Percentiles rank a stretch among this genome's conserved stretches.
These are phyloP conservation scores for Bucorvus abyssinicus DNA, from an alignment of 2,797 vertebrate species.

Conservation along the genomic window DNA sequence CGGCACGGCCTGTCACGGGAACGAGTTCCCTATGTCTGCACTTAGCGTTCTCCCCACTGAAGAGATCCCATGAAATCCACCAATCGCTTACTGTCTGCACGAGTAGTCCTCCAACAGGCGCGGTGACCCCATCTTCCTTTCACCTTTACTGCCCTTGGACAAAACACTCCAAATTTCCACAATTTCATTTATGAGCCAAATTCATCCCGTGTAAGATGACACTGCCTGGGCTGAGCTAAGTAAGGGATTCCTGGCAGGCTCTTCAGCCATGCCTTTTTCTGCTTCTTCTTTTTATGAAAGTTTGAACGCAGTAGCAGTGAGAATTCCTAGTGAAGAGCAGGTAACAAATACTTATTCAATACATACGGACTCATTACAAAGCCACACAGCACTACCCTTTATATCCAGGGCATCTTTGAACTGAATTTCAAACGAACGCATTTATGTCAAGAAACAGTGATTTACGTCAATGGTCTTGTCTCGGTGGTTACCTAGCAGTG, in stretches of 20 bases:
- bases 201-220: not conserved
- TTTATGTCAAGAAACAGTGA: not conserved
- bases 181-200: not conserved
- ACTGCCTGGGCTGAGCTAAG: not conserved
- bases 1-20: not conserved
- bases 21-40: not conserved
- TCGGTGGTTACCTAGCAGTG: not conserved
- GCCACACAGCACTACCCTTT: not conserved
- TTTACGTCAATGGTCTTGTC: not conserved
- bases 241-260: not conserved
- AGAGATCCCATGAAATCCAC: not conserved
- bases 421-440: rapidly evolving
- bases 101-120: not conserved
- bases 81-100: not conserved
- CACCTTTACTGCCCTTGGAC: not conserved
- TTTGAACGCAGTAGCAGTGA: not conserved
- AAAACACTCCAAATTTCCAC: not conserved
- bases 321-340: not conserved
- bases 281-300: not conserved
- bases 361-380: not conserved
- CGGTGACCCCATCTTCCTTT: not conserved
- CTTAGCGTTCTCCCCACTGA: not conserved
- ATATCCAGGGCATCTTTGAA: not conserved
- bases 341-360: not conserved
- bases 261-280: not conserved